A percentile compares a stretch with the other conserved stretches of the same genome.
Conservation (phyloP, 1,140 invertebrate genomes). For the Atta cephalotes region DNA sequence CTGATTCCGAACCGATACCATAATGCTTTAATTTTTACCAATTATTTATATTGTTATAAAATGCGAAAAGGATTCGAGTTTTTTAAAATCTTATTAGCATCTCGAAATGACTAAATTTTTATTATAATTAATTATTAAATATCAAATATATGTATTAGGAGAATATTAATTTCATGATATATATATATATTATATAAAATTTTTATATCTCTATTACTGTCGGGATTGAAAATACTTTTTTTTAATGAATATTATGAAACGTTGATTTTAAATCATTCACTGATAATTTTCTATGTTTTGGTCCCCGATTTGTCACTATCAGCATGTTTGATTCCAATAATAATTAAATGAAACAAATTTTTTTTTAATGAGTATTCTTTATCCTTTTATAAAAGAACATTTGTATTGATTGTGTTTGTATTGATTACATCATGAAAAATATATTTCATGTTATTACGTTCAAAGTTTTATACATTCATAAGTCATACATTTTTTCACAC, state of each 20-base stretch:
- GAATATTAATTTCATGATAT: not conserved
- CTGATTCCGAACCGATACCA: not conserved
- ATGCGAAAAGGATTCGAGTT: not conserved
- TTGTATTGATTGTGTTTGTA: constrained; percentile 42
- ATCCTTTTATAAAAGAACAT: constrained; percentile 2
- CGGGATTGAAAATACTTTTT: not conserved
- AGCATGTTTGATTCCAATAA: not conserved
- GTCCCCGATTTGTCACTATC: not conserved
- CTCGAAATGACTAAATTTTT: not conserved
- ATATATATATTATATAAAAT: not conserved
- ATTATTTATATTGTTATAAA: not conserved
- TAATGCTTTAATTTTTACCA: not conserved
- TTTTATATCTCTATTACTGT: not conserved
- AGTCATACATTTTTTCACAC: not conserved
- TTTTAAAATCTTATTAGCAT: not conserved
- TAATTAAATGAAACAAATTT: constrained; percentile 14
- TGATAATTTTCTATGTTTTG: not conserved
- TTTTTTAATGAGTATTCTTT: constrained; percentile 2
- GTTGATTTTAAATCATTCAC: not conserved
- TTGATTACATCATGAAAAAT: not conserved
- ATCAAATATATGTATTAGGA: not conserved
- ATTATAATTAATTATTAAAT: constrained; percentile 8
- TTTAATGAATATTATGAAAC: not conserved
- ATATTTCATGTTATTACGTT: not conserved
- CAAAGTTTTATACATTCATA: not conserved